Evolutionary conservation across 2,113 vertebrate genomes (phyloP), one percentile per base, ranked within the genome.

Genomic region (Microtus pennsylvanicus): DNA sequence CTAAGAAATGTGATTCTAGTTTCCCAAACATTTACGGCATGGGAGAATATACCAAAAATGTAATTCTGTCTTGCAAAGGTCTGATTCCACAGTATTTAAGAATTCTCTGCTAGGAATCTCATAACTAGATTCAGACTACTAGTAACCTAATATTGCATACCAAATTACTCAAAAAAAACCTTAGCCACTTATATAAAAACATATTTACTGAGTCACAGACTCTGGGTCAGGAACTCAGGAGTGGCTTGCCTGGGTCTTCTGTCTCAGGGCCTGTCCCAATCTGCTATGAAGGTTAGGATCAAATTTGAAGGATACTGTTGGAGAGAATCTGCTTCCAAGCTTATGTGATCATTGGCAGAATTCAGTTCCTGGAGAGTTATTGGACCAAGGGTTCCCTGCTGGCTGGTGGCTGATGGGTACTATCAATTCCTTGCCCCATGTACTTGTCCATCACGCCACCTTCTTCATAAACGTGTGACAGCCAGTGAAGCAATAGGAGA

Each of bases 1-100:
- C 65, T 88, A 85, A 87, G 42, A 91, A 89, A 5, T 69, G 22
- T 82, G 61, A 91, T 95, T 55, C 9, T 96, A 45, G 75, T 94
- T 90, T 67, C 24, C 42, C 16, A 61, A 91, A 95, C 24, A 52
- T 67, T 63, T 45, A 67, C 61, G 16, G 93, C 88, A 91, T 70
- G 89, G 72, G 52, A 95, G n/a, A 90, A 52, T 72, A 69, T 42
- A 86, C 19, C 65, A 94, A 65, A 85, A 67, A 33, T 76, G 58
- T n/a, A 85, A 87, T 94, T 87, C 12, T 87, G 47, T 88, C 55
- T 83, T 45, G 52, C 7, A 55, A 47, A 88, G 5, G 24, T 96
- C 80, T 61, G 24, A 88, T 47, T 92, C 52, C 63, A 45, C 12
- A 75, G 35, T 90, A 52, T 80, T 88, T 97, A 35, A 86, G 12